phyloP scores from a whole-genome alignment of 2,888 invertebrate species.

The Sinopyrophorus schimmeli region DNA sequence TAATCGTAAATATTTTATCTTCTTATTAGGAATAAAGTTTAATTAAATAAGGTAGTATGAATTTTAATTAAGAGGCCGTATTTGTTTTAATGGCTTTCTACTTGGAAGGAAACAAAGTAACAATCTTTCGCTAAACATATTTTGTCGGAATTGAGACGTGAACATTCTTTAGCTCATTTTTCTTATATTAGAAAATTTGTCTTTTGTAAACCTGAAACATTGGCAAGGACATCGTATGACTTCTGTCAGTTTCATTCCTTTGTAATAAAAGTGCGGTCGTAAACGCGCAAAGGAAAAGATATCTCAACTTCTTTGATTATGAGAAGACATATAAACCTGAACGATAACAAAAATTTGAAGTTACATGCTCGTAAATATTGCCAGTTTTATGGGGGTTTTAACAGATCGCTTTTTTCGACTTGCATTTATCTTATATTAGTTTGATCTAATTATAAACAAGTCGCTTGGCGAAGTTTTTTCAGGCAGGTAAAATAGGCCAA shows the following conservation, averaged over 20 bases:
- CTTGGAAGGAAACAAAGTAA: too few relatives aligned
- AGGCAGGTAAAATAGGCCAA: not conserved
- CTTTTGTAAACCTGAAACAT: conserved; percentile 11
- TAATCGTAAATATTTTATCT: too few relatives aligned
- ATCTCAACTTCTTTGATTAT: conserved; percentile 14
- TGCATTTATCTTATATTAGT: conserved; percentile 1
- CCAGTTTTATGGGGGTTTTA: too few relatives aligned
- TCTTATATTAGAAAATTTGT: conserved; percentile 16
- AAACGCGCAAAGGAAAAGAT: conserved; percentile 14
- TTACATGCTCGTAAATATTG: too few relatives aligned
- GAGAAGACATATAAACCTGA: conserved; percentile 8
- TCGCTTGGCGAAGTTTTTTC: not conserved
- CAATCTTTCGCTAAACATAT: too few relatives aligned
- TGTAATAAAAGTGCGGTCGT: conserved; percentile 18
- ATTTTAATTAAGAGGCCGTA: too few relatives aligned
- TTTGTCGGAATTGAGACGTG: too few relatives aligned
- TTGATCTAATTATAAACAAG: not conserved
- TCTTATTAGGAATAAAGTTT: too few relatives aligned
- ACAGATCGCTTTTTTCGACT: too few relatives aligned
- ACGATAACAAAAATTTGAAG: conserved; percentile 14
- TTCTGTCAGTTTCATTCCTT: conserved; percentile 13
- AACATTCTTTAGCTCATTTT: conserved; percentile 4
- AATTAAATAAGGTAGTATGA: too few relatives aligned
- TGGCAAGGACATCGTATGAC: conserved; percentile 9
- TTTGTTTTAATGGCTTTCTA: too few relatives aligned